phyloP scores from a whole-genome alignment of 92 coral and sea anemone species.

The Blastomussa wellsi region DNA sequence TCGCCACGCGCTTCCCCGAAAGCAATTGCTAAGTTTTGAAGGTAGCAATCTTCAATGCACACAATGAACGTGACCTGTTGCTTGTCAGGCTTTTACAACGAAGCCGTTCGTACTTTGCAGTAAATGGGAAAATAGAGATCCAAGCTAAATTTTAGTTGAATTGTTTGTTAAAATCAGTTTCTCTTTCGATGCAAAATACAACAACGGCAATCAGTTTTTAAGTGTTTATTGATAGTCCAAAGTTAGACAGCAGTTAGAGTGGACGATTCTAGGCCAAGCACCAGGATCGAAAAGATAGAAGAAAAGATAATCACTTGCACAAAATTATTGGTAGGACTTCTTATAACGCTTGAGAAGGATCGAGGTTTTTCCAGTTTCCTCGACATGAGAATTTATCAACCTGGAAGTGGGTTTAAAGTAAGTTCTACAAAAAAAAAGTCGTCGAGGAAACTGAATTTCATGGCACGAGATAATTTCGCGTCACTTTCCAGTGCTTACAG shows the following conservation, averaged over 20 bases:
- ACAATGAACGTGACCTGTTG: not conserved
- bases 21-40: slow-evolving; percentile 15
- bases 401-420: not conserved
- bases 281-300: not conserved
- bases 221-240: not conserved
- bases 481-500: not conserved
- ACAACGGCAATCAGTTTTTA: not conserved
- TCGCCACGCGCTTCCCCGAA: slow-evolving; percentile 52
- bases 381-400: not conserved
- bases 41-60: not conserved
- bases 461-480: not conserved
- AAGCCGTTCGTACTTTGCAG: slow-evolving; percentile 1
- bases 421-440: not conserved
- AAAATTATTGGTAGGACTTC: too few species aligned
- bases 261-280: not conserved
- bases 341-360: not conserved
- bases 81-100: not conserved
- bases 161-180: not conserved
- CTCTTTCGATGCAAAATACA: too few species aligned
- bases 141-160: too few species aligned
- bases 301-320: too few species aligned
- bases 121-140: not conserved
- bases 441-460: not conserved
- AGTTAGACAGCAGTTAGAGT: not conserved
- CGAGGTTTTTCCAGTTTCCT: not conserved